These are phyloP conservation scores for Danio choprae DNA, from an alignment of 2,797 vertebrate species.

Conservation along the genomic window DNA sequence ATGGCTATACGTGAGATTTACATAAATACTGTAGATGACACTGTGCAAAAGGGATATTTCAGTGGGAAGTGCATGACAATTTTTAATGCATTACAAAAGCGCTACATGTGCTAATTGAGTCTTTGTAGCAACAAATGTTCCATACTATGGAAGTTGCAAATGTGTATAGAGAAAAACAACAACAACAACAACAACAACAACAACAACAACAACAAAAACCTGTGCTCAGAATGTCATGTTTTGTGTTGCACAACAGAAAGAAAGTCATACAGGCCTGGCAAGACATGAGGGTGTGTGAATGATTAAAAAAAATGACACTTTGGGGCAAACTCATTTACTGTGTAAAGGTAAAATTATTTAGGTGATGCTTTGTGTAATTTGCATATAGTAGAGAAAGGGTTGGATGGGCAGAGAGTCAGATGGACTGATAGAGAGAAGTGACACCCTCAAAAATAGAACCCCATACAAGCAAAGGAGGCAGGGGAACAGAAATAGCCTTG, in stretches of 20 bases:
- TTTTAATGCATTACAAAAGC: too few species aligned
- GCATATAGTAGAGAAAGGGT: neutral
- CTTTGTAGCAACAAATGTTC: neutral
- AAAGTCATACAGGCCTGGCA: neutral
- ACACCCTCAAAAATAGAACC: conserved; percentile 57
- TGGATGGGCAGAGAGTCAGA: conserved; percentile 4
- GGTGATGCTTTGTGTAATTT: conserved; percentile 13
- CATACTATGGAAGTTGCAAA: neutral
- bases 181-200: neutral
- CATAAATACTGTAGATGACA: too few species aligned
- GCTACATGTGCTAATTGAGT: too few species aligned
- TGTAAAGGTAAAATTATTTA: conserved; percentile 2
- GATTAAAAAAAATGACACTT: neutral
- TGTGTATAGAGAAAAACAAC: neutral
- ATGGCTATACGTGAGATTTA: too few species aligned
- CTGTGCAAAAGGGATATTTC: too few species aligned
- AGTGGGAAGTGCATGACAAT: too few species aligned
- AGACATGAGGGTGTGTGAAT: neutral
- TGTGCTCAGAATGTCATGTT: neutral
- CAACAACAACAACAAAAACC: neutral
- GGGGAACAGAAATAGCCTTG: conserved; percentile 61
- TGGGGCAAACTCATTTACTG: neutral
- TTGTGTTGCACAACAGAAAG: neutral
- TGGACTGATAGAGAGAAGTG: conserved; percentile 29
- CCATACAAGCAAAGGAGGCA: conserved; percentile 44